Conservation (phyloP, 2,797 vertebrate genomes). For the Gallinago solitaria region DNA sequence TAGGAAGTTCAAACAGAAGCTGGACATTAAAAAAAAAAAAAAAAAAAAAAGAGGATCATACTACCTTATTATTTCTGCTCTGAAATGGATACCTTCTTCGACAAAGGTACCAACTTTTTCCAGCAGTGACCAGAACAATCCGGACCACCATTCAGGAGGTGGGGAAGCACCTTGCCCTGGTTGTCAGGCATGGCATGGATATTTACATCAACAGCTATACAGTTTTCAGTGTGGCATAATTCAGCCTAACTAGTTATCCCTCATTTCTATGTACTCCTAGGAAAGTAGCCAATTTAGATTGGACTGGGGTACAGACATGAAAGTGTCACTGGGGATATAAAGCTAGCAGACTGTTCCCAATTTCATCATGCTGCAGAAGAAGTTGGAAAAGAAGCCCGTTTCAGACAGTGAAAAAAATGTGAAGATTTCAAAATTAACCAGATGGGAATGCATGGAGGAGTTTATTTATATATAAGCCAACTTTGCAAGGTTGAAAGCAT, state of each 20-base stretch:
- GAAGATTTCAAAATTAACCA: conserved; percentile 16
- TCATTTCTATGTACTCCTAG: background rate
- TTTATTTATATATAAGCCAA: conserved; percentile 19
- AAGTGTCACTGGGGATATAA: background rate
- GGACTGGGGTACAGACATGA: background rate
- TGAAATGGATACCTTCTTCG: background rate
- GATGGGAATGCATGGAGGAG: background rate
- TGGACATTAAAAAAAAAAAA: background rate
- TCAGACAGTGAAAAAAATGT: background rate
- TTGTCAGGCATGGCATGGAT: background rate
- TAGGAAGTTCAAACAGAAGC: background rate
- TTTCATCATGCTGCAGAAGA: background rate
- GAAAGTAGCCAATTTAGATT: background rate
- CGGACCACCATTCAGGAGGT: background rate
- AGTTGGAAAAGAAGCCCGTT: background rate
- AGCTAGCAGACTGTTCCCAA: background rate
- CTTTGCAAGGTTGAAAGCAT: conserved; percentile 10
- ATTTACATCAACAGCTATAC: background rate
- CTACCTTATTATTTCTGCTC: background rate
- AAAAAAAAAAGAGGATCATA: background rate
- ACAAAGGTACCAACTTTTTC: background rate
- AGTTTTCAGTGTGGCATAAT: background rate
- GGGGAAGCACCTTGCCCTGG: background rate
- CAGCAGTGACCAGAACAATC: background rate
- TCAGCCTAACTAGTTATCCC: background rate